Evolutionary conservation across 2,113 vertebrate species (phyloP), one percentile per base, ranked within the genome.

Genomic region (Odontophorus gujanensis): DNA sequence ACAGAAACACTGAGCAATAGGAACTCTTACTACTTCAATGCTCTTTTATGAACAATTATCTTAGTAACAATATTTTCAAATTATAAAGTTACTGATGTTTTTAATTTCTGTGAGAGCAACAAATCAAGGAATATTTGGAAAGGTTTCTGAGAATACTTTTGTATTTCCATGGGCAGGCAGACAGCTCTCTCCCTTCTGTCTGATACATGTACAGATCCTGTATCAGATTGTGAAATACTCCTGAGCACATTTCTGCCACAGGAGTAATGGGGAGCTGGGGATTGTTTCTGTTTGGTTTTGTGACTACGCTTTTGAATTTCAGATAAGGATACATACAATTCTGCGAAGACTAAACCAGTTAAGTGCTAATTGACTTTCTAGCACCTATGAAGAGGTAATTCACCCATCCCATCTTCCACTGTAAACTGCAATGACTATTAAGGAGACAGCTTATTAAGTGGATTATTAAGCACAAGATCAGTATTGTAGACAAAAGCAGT

Each of bases 321-420:
- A 81, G 58, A 72, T 58, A 81, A 78, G 43, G 84, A 55, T 25
- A 36, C 32, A 34, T 9, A n/a, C 9, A 69, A 13, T 47, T 81
- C 82, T 89, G 84, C 74, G 78, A 86, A 79, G 83, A 74, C 50
- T 11, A 57, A 82, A 74, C 63, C 95, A 94, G 87, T 86, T 82
- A 84, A 90, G 50, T 65, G 90, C 61, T 95, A 92, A 89, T 68
- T 85, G 77, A 92, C 59, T 78, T 45, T 32, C 61, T 42, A 38
- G 83, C 80, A 90, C 47, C 85, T 75, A 40, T 87, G 69, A 74
- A 66, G 59, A 86, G 61, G 34, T 28, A 69, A 90, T 57, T 32
- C 57, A 30, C 85, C 74, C 53, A 40, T 8, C 3, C 59, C 55
- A 38, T 57, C n/a, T 65, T 81, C 71, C 63, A 48, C 36, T 65